phyloP scores from a whole-genome alignment of 2,888 invertebrate genomes.

The Limnephilus lunatus region DNA sequence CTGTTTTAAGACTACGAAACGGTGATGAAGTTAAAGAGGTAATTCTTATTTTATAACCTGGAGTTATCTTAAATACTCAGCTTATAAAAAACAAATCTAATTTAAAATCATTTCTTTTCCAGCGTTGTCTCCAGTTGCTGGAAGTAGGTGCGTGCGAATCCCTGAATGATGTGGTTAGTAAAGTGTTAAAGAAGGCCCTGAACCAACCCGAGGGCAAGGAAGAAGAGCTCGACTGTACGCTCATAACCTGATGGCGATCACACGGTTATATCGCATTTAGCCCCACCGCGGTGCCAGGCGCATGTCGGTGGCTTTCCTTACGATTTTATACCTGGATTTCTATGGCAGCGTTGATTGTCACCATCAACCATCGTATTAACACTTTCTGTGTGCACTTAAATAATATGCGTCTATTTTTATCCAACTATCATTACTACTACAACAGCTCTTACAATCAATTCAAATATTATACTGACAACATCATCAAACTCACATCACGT shows the following conservation, averaged over 20 bases:
- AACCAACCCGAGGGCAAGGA: conserved; percentile 89
- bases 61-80: conserved; percentile 5
- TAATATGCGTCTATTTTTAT: conserved; percentile 40
- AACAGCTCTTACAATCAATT: not conserved
- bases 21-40: conserved; percentile 87
- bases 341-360: not conserved
- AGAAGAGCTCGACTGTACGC: conserved; percentile 94
- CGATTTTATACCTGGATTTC: conserved; percentile 39
- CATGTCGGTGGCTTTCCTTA: conserved; percentile 9
- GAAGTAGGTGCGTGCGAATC: conserved; percentile 94
- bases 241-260: conserved; percentile 83
- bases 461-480: not conserved
- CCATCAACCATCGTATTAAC: not conserved
- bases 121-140: conserved; percentile 86
- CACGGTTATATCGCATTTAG: not conserved
- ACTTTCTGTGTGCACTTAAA: not conserved
- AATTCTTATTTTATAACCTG: conserved; percentile 60
- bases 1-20: conserved; percentile 87
- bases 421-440: conserved; percentile 16
- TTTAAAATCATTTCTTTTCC: conserved; percentile 67
- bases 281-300: not conserved
- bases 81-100: conserved; percentile 13
- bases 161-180: conserved; percentile 91
- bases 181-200: conserved; percentile 88
- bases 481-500: conserved; percentile 20